These are phyloP conservation scores for Slavum lentiscoides DNA, from an alignment of 2,888 invertebrate genomes.

Conservation along the genomic window DNA sequence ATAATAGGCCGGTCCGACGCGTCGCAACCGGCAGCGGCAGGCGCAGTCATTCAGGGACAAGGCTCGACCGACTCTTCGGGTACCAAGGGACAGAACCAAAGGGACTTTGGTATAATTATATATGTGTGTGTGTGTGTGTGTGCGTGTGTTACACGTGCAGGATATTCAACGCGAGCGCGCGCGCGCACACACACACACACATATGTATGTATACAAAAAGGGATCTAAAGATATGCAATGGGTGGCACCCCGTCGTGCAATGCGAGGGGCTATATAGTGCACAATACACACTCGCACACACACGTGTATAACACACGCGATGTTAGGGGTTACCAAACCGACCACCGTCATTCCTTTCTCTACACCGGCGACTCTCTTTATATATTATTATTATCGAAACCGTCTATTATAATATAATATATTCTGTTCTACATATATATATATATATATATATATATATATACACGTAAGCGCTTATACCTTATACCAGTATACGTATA, in stretches of 20 bases:
- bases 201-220: slow-evolving; percentile 23
- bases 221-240: slow-evolving; percentile 52
- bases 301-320: neutral
- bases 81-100: no score
- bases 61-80: no score
- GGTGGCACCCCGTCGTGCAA: slow-evolving; percentile 41
- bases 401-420: slow-evolving; percentile 8
- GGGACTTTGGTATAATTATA: neutral
- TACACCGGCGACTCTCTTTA: neutral
- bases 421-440: no score
- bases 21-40: no score
- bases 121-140: neutral
- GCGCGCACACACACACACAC: neutral
- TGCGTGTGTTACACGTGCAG: slow-evolving; percentile 1
- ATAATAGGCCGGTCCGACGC: no score
- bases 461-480: no score
- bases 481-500: neutral
- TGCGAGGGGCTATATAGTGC: neutral
- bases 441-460: no score
- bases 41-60: no score
- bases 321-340: slow-evolving; percentile 32
- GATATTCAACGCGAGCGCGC: neutral
- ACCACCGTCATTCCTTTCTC: neutral
- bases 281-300: neutral
- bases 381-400: slow-evolving; percentile 21